A percentile compares a stretch with the other conserved stretches of the same genome.
phyloP scores from a whole-genome alignment of 2,113 vertebrate genomes.

The Todiramphus saurophagus region DNA sequence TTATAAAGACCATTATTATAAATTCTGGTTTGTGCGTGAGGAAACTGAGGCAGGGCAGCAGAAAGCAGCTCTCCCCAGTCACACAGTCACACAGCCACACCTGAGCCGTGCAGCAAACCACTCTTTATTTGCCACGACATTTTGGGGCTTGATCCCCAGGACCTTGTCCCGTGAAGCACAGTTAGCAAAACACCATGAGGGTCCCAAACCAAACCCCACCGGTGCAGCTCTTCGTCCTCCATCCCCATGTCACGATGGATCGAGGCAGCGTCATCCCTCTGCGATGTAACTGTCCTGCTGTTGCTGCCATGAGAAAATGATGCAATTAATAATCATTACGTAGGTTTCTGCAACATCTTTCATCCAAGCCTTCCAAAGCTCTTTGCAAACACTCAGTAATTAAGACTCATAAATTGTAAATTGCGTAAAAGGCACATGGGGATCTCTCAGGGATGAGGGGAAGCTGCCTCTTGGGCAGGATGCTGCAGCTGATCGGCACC shows the following conservation, averaged over 20 bases:
- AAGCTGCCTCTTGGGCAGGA: background rate
- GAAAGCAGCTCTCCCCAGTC: background rate
- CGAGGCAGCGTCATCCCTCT: background rate
- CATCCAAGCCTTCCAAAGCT: background rate
- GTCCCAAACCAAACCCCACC: accelerated
- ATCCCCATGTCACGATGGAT: accelerated
- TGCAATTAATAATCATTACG: background rate
- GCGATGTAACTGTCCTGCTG: background rate
- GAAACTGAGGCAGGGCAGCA: background rate
- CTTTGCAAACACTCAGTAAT: background rate
- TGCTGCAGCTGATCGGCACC: background rate
- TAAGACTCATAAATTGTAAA: conserved; percentile 14
- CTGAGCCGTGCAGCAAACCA: accelerated
- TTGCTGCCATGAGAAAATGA: background rate
- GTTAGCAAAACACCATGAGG: accelerated
- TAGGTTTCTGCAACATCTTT: background rate
- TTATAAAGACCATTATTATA: accelerated
- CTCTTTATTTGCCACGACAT: accelerated
- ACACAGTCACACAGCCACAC: background rate
- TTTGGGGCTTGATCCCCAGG: background rate
- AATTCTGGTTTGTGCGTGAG: background rate
- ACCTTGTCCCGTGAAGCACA: background rate
- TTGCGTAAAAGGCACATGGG: background rate
- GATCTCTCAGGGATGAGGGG: background rate
- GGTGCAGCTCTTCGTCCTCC: background rate